Evolutionary conservation across 92 coral and sea anemone genomes (phyloP).

Genomic region (Chrysogorgia sp.): DNA sequence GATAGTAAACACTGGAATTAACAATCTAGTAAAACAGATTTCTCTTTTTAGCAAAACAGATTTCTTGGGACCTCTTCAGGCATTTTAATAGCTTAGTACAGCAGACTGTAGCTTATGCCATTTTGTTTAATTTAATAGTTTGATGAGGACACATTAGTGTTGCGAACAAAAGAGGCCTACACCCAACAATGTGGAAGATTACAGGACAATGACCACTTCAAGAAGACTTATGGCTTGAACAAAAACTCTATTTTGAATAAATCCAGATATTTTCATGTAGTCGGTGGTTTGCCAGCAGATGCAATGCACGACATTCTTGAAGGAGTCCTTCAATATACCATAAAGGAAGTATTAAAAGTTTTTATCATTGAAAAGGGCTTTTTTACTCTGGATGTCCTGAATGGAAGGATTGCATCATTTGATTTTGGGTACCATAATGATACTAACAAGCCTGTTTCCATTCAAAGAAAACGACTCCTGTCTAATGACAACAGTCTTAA

Average conservation of each 20-base stretch:
- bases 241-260: slow-evolving; percentile 51
- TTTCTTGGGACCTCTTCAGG: too few species aligned
- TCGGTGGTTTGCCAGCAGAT: slow-evolving; percentile 66
- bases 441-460: slow-evolving; percentile 47
- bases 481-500: slow-evolving; percentile 64
- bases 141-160: slow-evolving; percentile 59
- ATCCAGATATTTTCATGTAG: slow-evolving; percentile 67
- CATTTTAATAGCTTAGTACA: too few species aligned
- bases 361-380: slow-evolving; percentile 54
- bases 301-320: slow-evolving; percentile 71
- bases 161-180: slow-evolving; percentile 62
- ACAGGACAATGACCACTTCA: slow-evolving; percentile 62
- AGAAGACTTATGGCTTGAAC: slow-evolving; percentile 68
- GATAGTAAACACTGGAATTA: neutral
- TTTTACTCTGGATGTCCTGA: slow-evolving; percentile 57
- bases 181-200: slow-evolving; percentile 59
- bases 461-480: slow-evolving; percentile 48
- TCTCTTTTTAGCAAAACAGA: too few species aligned
- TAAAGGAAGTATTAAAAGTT: slow-evolving; percentile 59
- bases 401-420: slow-evolving; percentile 53
- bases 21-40: too few species aligned
- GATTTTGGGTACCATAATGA: slow-evolving; percentile 72
- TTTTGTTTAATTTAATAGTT: slow-evolving; percentile 55
- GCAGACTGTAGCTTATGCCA: neutral
- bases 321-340: slow-evolving; percentile 63